A percentile compares a stretch with the other conserved stretches of the same genome.
Evolutionary conservation across 2,113 vertebrate genomes (phyloP).

Genomic region (Tursiops truncatus): DNA sequence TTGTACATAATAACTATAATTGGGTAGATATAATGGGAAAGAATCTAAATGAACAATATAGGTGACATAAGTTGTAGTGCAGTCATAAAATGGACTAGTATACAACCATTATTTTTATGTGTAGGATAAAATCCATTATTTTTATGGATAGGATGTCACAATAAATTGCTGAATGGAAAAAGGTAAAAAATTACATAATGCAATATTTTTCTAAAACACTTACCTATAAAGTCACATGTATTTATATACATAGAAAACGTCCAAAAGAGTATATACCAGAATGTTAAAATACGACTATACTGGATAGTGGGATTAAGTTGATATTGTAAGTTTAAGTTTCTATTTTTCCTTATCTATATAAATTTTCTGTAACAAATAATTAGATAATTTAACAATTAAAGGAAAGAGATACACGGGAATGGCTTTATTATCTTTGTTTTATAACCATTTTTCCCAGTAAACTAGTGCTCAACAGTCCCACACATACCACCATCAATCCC

Average conservation of each 20-base stretch:
- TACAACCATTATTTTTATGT: not conserved
- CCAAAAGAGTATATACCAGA: not conserved
- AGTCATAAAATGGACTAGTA: constrained; percentile 4
- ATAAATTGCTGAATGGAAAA: not conserved
- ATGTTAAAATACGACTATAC: not conserved
- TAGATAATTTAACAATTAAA: constrained; percentile 27
- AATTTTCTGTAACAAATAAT: constrained; percentile 21
- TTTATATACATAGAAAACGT: not conserved
- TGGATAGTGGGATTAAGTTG: not conserved
- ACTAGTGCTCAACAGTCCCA: not conserved
- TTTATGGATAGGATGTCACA: not conserved
- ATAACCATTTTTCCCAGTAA: constrained; percentile 4
- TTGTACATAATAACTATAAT: not conserved
- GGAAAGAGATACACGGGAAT: not conserved
- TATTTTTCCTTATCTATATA: constrained; percentile 11
- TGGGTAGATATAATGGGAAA: not conserved
- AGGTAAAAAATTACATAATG: not conserved
- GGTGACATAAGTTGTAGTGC: not conserved
- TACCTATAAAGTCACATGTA: constrained; percentile 11
- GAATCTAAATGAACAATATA: not conserved
- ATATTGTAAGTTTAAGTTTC: constrained; percentile 17
- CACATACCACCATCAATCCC: not conserved
- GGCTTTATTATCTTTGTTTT: not conserved
- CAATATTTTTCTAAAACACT: not conserved
- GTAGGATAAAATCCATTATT: not conserved